Evolutionary conservation across 2,113 vertebrate genomes (phyloP).

Genomic region (Gadus chalcogrammus): DNA sequence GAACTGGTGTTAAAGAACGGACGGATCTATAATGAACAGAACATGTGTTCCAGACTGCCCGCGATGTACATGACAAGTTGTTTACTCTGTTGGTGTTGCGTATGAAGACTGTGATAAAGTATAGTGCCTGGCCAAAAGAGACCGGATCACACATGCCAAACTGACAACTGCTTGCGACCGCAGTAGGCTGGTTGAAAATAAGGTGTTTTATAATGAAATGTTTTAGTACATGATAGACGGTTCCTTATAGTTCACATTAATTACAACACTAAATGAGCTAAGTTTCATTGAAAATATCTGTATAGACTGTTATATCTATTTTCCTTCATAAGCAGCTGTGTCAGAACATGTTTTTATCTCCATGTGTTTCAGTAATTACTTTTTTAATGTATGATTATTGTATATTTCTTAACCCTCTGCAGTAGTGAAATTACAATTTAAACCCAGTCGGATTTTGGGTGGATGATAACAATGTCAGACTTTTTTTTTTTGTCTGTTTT

Average conservation of each 20-base stretch:
- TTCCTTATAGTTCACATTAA: slow-evolving; percentile 11
- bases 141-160: slow-evolving; percentile 2
- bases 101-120: slow-evolving; percentile 14
- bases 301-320: slow-evolving; percentile 60
- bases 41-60: slow-evolving; percentile 24
- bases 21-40: not conserved
- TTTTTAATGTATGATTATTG: slow-evolving; percentile 2
- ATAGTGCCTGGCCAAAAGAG: slow-evolving; percentile 18
- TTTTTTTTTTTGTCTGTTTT: slow-evolving; percentile 31
- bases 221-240: slow-evolving; percentile 30
- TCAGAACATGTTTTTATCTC: slow-evolving; percentile 26
- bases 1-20: not conserved
- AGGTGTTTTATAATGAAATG: slow-evolving; percentile 22
- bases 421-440: slow-evolving; percentile 26
- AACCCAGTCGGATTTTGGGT: slow-evolving; percentile 28
- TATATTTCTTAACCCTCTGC: not conserved
- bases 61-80: slow-evolving; percentile 19
- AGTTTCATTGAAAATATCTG: slow-evolving; percentile 34
- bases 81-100: slow-evolving; percentile 34
- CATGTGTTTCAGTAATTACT: not conserved
- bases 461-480: slow-evolving; percentile 30
- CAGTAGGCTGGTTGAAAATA: not conserved
- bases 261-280: slow-evolving; percentile 35
- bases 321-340: slow-evolving; percentile 42
- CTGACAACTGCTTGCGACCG: slow-evolving; percentile 1